Evolutionary conservation across 2,888 invertebrate genomes (phyloP).

Genomic region (Scrobipalpa atriplicella): DNA sequence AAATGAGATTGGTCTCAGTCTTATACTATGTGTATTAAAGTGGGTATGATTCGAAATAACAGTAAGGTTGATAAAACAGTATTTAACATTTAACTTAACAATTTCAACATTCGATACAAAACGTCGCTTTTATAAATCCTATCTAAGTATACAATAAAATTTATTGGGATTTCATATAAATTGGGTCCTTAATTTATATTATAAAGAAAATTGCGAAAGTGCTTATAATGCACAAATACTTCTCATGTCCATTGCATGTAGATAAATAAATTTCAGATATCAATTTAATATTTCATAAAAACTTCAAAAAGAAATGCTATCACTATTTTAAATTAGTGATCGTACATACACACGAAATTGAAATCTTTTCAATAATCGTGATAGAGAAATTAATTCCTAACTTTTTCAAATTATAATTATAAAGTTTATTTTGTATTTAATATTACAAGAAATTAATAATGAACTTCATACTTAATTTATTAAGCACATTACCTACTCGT

Average conservation of each 20-base stretch:
- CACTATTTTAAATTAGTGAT: too few species aligned
- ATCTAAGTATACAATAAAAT: conserved; percentile 49
- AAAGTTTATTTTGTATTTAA: too few species aligned
- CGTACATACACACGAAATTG: too few species aligned
- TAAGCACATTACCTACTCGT: too few species aligned
- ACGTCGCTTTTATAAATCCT: conserved; percentile 59
- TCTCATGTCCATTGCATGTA: conserved; percentile 18
- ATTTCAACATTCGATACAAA: conserved; percentile 54
- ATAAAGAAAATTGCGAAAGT: conserved; percentile 26
- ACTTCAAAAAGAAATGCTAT: too few species aligned
- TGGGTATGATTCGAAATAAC: conserved; percentile 2
- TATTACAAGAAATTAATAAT: too few species aligned
- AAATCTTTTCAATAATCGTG: too few species aligned
- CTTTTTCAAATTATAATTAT: too few species aligned
- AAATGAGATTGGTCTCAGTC: conserved; percentile 72
- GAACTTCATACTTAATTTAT: too few species aligned
- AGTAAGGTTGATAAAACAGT: conserved; percentile 23
- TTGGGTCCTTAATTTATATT: conserved; percentile 56
- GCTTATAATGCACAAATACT: conserved; percentile 26
- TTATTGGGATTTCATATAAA: conserved; percentile 43
- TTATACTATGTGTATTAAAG: conserved; percentile 53
- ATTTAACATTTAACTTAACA: conserved; percentile 36
- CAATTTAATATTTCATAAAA: too few species aligned
- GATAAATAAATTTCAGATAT: too few species aligned
- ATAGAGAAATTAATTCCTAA: too few species aligned